phyloP scores from a whole-genome alignment of 2,797 vertebrate species.

The Galagoides demidoff region DNA sequence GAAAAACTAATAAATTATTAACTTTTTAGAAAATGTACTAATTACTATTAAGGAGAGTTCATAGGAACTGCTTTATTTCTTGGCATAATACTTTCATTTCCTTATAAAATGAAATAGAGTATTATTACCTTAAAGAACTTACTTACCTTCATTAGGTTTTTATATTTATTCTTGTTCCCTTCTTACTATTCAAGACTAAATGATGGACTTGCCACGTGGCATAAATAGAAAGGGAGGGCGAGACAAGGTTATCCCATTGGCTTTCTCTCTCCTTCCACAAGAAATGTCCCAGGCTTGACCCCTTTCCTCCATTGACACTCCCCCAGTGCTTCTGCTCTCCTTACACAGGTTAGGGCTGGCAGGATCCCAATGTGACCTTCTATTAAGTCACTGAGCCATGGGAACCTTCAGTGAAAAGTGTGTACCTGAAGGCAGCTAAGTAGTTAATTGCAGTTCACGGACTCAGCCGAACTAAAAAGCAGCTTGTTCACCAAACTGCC shows the following conservation, averaged over 20 bases:
- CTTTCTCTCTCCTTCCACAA: not conserved
- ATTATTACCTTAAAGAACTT: constrained; percentile 54
- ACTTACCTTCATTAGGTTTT: not conserved
- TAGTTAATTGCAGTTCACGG: constrained; percentile 64
- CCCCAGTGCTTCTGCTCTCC: not conserved
- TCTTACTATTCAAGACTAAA: constrained; percentile 9
- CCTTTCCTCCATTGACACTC: not conserved
- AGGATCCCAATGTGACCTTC: not conserved
- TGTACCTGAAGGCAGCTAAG: constrained; percentile 55
- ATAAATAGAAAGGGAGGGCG: not conserved
- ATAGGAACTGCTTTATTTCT: constrained; percentile 46
- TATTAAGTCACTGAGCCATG: not conserved
- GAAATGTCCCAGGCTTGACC: not conserved
- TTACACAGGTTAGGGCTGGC: not conserved
- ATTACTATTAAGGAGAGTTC: constrained; percentile 16
- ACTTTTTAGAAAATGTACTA: constrained; percentile 29
- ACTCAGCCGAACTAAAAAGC: constrained; percentile 67
- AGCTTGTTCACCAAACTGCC: constrained; percentile 63
- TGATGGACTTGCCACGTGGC: not conserved
- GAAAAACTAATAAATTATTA: constrained; percentile 37
- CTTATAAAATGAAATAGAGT: constrained; percentile 45
- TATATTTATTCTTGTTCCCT: not conserved
- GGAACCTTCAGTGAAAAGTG: not conserved
- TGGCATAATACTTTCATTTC: constrained; percentile 10
- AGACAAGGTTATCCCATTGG: not conserved